These are phyloP conservation scores for Probaryconus sp. DNA, from an alignment of 1,140 invertebrate genomes.

Conservation along the genomic window DNA sequence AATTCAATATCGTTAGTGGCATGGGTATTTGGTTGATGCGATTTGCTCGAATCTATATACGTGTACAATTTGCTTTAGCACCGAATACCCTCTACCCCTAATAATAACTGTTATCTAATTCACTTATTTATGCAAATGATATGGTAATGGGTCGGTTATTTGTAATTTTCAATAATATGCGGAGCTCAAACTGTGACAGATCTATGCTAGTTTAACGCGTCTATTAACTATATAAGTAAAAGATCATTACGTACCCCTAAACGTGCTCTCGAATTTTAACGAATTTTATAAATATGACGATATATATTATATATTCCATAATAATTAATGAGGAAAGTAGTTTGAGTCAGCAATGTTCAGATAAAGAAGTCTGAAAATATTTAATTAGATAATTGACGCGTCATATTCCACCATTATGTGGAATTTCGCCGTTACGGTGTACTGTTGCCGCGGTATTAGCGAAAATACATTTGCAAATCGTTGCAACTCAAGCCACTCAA, in stretches of 20 bases:
- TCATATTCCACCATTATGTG: no score
- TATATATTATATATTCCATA: no score
- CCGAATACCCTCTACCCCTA: conserved; percentile 55
- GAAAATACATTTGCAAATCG: conserved; percentile 1
- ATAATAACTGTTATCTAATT: conserved; percentile 44
- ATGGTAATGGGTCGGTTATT: conserved; percentile 46
- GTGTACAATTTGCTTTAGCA: conserved; percentile 59
- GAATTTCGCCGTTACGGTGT: no score
- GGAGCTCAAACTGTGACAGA: conserved; percentile 33
- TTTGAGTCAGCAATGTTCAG: no score
- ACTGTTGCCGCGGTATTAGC: no score
- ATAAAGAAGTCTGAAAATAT: no score
- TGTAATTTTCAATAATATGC: conserved; percentile 42
- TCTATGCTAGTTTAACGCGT: conserved; percentile 34
- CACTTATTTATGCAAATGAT: conserved; percentile 43
- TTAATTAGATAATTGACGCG: no score
- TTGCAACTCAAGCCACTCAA: conserved; percentile 22
- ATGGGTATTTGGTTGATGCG: conserved; percentile 49
- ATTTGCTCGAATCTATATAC: conserved; percentile 41
- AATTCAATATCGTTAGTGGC: conserved; percentile 38
- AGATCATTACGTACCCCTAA: no score
- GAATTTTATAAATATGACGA: no score
- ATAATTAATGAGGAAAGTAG: not conserved
- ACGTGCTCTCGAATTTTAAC: no score
- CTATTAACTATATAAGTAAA: conserved; percentile 16